A percentile compares a stretch with the other conserved stretches of the same genome.
Conservation (phyloP, 2,113 vertebrate species). For the Oplegnathus fasciatus region DNA sequence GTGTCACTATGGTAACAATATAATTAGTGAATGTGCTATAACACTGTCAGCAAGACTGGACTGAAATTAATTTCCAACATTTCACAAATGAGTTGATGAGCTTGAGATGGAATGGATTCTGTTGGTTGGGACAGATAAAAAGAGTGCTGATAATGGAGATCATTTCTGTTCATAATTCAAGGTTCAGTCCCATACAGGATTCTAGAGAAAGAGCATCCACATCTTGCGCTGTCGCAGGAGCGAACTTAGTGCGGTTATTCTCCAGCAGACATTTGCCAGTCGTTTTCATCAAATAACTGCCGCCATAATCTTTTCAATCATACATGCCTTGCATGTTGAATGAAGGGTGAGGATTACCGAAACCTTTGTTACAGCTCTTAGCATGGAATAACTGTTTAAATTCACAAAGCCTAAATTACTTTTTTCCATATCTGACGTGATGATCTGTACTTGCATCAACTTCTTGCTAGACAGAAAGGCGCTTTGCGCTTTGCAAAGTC, state of each 20-base stretch:
- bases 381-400: constrained; percentile 56
- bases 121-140: constrained; percentile 63
- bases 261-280: constrained; percentile 26
- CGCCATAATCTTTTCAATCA: constrained; percentile 72
- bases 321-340: constrained; percentile 65
- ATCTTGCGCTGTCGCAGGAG: constrained; percentile 24
- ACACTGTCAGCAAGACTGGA: constrained; percentile 66
- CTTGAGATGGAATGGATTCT: constrained; percentile 65
- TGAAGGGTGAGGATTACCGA: constrained; percentile 58
- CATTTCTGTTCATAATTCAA: constrained; percentile 60
- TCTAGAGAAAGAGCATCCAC: constrained; percentile 22
- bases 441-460: constrained; percentile 63
- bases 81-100: constrained; percentile 71
- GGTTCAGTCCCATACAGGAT: constrained; percentile 4
- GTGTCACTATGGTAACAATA: constrained; percentile 68
- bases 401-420: constrained; percentile 69
- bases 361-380: constrained; percentile 63
- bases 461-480: constrained; percentile 61
- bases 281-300: constrained; percentile 61
- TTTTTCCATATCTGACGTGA: constrained; percentile 64
- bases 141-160: constrained; percentile 52
- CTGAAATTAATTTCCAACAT: constrained; percentile 75
- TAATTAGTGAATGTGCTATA: constrained; percentile 63
- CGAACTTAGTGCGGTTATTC: constrained; percentile 30
- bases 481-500: constrained; percentile 62